A percentile compares a stretch with the other conserved stretches of the same genome.
Conservation (phyloP, 2,888 invertebrate genomes). For the Drosophila aldrichi region DNA sequence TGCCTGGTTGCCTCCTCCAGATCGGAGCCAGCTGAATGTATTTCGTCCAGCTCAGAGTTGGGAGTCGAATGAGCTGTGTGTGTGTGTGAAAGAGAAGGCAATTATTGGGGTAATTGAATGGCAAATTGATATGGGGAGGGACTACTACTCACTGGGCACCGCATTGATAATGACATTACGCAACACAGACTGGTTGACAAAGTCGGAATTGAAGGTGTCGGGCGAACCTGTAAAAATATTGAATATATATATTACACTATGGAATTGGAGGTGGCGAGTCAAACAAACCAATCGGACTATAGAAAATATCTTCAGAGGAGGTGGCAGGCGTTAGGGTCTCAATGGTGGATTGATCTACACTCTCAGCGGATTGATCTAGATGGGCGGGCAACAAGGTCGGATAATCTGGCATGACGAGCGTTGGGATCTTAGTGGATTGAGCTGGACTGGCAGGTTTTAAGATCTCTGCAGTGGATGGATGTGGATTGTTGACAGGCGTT, state of each 20-base stretch:
- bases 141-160: constrained; percentile 43
- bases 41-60: constrained; percentile 39
- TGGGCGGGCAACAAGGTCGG: constrained; percentile 5
- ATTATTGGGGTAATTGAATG: background rate
- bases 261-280: too few relatives aligned
- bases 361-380: constrained; percentile 33
- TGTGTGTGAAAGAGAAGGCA: constrained; percentile 7
- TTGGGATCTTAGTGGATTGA: constrained; percentile 3
- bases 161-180: constrained; percentile 43
- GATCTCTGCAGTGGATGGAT: constrained; percentile 5
- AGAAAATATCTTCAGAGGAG: constrained; percentile 83
- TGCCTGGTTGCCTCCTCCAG: constrained; percentile 30
- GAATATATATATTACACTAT: background rate
- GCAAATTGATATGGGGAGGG: background rate
- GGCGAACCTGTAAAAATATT: constrained; percentile 70
- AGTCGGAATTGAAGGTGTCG: constrained; percentile 61
- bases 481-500: background rate
- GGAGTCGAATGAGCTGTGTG: constrained; percentile 66
- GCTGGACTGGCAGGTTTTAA: constrained; percentile 1
- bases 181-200: constrained; percentile 50
- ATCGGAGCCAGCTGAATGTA: constrained; percentile 30
- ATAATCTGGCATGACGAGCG: background rate
- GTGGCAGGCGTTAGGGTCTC: constrained; percentile 77
- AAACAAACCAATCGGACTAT: constrained; percentile 84
- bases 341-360: constrained; percentile 30